Base-by-base conservation (phyloP, 2,888 invertebrate species). In the Mythimna ferrago region DNA sequence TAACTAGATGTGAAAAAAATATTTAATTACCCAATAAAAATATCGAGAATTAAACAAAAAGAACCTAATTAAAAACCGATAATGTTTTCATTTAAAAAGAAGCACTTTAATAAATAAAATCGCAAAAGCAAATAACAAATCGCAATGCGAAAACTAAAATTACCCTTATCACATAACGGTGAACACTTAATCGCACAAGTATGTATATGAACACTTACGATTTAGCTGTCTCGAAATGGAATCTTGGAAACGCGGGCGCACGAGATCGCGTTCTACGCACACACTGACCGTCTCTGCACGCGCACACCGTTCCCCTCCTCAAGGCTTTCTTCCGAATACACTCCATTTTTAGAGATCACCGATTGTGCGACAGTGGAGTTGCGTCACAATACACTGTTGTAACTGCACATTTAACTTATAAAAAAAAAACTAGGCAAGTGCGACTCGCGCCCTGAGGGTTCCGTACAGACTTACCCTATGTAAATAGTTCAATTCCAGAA, bases 271-370 rank as follows among this genome's bases (percentile, higher is more conserved):
- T 73, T 80, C 86, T 78, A 87, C 85, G 78, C 85, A 87, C 89
- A 88, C 88, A 90, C 90, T 90, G 90, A 80, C 82, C 78, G 79
- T 19, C 66, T 70, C 65, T 65, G 81, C 77, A 73, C 73, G 81
- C 82, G 79, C 85, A 74, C 76, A 44, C 19, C 64, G 74, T 72
- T 78, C 89, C 89, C 89, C 90, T 86, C 88, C 86, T 87, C 70
- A 76, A 85, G 87, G 87, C 88, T 88, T 88, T 88, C 88, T 88
- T 88, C 81, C 81, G 80, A 84, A 85, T 83, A 85, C 84, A 85
- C 78, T 82, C 86, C 84, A 80, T 78, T 85, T 87, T 85, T 84
- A 88, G 85, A 87, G 87, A 85, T 84, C 87, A 83, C 80, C 71
- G 82, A 83, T 74, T 77, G 82, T 85, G 80, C 67, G 82, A 87